Base-by-base conservation (phyloP, 2,797 vertebrate genomes). In the Eospalax fontanierii region DNA sequence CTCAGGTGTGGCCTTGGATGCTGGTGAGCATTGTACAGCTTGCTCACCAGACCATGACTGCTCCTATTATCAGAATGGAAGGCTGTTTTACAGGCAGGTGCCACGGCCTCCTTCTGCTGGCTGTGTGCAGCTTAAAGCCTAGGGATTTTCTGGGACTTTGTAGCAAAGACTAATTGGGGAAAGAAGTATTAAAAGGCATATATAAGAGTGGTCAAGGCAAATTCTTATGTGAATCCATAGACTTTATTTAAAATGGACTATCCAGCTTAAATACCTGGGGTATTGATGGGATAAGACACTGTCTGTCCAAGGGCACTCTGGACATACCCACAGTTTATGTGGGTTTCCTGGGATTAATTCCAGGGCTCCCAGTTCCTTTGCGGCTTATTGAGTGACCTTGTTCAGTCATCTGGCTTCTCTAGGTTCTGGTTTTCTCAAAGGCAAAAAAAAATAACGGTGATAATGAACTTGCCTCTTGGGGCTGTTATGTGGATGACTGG, bases 401-500 rank as follows among this genome's bases (percentile, higher is more conserved):
- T 71, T n/a, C 66, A 83, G 76, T 80, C 70, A 38, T 57, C 59
- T 80, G 19, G 33, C 74, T 81, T 94, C 78, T 89, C 30, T 59
- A 70, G 90, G 19, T 15, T 88, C 79, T 54, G 19, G 65, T 91
- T 86, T 86, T 87, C 94, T 86, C 57, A 68, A 57, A 86, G 71
- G 70, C 66, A 88, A 94, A 79, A 75, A 73, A 63, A 74, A 79
- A 75, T 76, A 63, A 74, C 50, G 11, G 19, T 73, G 59, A 28
- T 87, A 88, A 95, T 35, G 75, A 82, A 59, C 83, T 70, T 89
- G 74, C 75, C 94, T 92, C 28, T 61, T 81, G 79, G 83, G 90
- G 86, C 75, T 46, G 28, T 90, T 50, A 89, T 57, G 50, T 21
- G 22, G 50, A 87, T 57, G 92, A 8, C 38, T 7, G 35, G 92